Percentiles rank a stretch among this genome's conserved stretches.
These are phyloP conservation scores for Zaprionus nigranus DNA, from an alignment of 1,140 invertebrate genomes.

Conservation along the genomic window DNA sequence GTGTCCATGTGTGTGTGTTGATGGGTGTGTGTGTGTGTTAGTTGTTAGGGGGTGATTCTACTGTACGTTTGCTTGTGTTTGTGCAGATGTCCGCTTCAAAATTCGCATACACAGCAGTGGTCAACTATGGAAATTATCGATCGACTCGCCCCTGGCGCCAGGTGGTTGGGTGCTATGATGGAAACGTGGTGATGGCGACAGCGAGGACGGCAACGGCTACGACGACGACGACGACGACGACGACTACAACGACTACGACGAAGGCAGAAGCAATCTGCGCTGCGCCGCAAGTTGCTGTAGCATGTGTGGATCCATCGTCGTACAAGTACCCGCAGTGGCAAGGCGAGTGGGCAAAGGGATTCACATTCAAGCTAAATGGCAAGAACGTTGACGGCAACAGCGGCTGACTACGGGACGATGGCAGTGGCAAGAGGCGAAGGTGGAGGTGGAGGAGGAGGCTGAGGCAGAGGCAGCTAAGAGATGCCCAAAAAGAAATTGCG, in stretches of 20 bases:
- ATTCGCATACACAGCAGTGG: constrained; percentile 84
- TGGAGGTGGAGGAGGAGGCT: neutral
- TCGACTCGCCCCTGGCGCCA: constrained; percentile 83
- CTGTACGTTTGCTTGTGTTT: constrained; percentile 66
- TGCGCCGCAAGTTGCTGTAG: constrained; percentile 60
- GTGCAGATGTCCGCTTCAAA: constrained; percentile 83
- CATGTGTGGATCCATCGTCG: constrained; percentile 58
- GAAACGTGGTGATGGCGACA: constrained; percentile 78
- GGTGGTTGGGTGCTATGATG: constrained; percentile 80
- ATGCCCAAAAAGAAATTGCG: constrained; percentile 84
- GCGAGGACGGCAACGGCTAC: constrained; percentile 52
- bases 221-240: constrained; percentile 42
- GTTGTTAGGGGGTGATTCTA: constrained; percentile 68
- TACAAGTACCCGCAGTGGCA: constrained; percentile 42
- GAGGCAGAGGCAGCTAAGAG: constrained; percentile 70
- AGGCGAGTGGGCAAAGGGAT: constrained; percentile 45
- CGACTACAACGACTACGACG: constrained; percentile 40
- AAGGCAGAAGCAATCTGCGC: constrained; percentile 77
- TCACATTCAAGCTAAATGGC: constrained; percentile 78
- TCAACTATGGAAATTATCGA: constrained; percentile 84
- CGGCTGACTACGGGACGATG: neutral
- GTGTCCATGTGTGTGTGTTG: constrained; percentile 20
- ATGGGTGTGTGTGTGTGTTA: constrained; percentile 39
- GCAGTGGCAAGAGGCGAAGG: neutral
- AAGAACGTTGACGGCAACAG: constrained; percentile 65